Conservation (phyloP, 2,797 vertebrate species). For the Spea hammondii region DNA sequence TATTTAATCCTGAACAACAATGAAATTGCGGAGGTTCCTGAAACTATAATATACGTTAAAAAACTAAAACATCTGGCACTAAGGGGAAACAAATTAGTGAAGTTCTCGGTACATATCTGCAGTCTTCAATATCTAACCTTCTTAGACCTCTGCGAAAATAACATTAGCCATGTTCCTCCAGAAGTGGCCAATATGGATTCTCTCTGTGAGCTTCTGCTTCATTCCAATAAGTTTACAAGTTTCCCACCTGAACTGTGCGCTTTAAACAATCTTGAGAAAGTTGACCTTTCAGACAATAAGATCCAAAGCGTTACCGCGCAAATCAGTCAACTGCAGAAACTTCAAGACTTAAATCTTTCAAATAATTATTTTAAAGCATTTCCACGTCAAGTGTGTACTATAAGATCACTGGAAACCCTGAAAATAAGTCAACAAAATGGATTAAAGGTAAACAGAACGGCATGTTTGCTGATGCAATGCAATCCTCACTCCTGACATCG, state of each 20-base stretch:
- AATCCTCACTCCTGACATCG: too few species aligned
- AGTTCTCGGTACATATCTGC: constrained; percentile 58
- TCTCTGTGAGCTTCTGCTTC: constrained; percentile 60
- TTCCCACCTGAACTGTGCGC: constrained; percentile 64
- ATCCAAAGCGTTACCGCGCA: constrained; percentile 58
- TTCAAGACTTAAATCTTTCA: constrained; percentile 62
- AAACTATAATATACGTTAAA: constrained; percentile 57
- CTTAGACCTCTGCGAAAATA: constrained; percentile 63
- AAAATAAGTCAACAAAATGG: constrained; percentile 58
- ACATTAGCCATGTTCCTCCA: constrained; percentile 58
- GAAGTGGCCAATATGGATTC: constrained; percentile 54
- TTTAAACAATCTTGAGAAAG: constrained; percentile 57
- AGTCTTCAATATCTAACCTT: constrained; percentile 56
- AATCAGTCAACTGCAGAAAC: constrained; percentile 56
- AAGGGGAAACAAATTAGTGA: constrained; percentile 57
- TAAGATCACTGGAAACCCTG: constrained; percentile 58
- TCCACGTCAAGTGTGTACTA: constrained; percentile 61
- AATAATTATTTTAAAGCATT: constrained; percentile 63
- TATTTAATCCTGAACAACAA: constrained; percentile 61
- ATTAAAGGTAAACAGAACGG: constrained; percentile 60
- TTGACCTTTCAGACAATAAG: constrained; percentile 63
- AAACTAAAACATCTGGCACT: constrained; percentile 57
- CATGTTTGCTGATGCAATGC: too few species aligned
- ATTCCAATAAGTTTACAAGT: constrained; percentile 56
- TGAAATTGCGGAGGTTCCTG: constrained; percentile 60